Percentiles rank a stretch among this genome's conserved stretches.
Evolutionary conservation across 2,888 invertebrate genomes (phyloP).

Genomic region (Drosophila leonis): DNA sequence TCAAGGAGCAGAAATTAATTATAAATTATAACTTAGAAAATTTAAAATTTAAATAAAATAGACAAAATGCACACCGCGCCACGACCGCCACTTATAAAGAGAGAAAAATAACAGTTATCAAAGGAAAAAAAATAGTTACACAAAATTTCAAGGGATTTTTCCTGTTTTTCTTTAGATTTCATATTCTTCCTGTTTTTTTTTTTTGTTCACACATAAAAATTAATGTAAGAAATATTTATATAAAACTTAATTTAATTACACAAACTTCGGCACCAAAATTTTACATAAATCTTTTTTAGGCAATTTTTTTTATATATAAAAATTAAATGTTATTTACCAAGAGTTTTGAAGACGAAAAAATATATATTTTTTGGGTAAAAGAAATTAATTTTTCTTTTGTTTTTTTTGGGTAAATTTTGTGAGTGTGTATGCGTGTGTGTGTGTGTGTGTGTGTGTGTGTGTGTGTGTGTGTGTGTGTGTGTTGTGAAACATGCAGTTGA

Average conservation of each 20-base stretch:
- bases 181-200: background rate
- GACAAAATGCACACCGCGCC: constrained; percentile 54
- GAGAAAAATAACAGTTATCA: background rate
- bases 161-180: background rate
- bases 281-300: constrained; percentile 42
- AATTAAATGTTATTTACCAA: constrained; percentile 77
- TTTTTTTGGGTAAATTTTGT: constrained; percentile 2
- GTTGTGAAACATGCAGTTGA: constrained; percentile 49
- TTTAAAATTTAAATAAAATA: background rate
- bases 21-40: constrained; percentile 26
- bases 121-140: constrained; percentile 23
- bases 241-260: constrained; percentile 53
- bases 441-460: constrained; percentile 11
- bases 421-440: background rate
- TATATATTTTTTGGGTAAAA: constrained; percentile 16
- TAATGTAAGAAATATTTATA: background rate
- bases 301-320: constrained; percentile 24
- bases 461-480: constrained; percentile 15
- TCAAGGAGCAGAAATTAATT: constrained; percentile 39
- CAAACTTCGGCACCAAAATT: constrained; percentile 59
- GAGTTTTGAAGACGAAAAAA: constrained; percentile 38
- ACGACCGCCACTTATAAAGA: constrained; percentile 44
- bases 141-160: constrained; percentile 1
- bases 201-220: constrained; percentile 39
- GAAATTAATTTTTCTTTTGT: constrained; percentile 1